phyloP scores from a whole-genome alignment of 2,113 vertebrate genomes.

The Benthochromis sp. region DNA sequence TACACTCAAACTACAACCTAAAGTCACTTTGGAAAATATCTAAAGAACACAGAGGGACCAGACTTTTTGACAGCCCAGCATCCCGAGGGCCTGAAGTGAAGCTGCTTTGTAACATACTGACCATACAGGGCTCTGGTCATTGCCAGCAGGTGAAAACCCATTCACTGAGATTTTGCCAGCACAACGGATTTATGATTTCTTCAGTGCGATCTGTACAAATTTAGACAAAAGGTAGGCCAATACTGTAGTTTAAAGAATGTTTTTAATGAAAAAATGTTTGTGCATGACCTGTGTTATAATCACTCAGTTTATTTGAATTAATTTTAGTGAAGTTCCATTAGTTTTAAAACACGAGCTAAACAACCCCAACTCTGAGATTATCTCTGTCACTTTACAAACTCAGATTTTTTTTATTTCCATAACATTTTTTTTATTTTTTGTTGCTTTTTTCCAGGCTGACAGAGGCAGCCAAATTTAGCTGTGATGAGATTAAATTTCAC shows the following conservation, averaged over 20 bases:
- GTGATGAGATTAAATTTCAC: slow-evolving; percentile 55
- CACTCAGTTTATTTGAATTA: neutral
- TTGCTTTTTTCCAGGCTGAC: neutral
- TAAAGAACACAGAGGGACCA: neutral
- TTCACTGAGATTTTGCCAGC: neutral
- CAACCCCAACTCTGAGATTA: neutral
- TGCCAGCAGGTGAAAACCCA: slow-evolving; percentile 2
- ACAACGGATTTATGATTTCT: neutral
- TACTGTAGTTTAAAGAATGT: neutral
- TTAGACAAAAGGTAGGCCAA: slow-evolving; percentile 10
- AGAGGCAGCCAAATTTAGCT: slow-evolving; percentile 47
- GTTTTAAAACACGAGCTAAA: neutral
- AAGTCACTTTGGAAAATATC: slow-evolving; percentile 20
- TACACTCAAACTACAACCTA: neutral
- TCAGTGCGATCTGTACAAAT: neutral
- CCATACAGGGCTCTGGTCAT: neutral
- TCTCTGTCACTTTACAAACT: neutral
- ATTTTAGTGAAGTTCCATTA: neutral
- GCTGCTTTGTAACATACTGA: neutral
- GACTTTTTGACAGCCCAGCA: neutral
- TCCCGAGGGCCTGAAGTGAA: neutral
- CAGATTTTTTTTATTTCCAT: neutral
- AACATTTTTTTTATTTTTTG: neutral
- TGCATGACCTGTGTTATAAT: neutral
- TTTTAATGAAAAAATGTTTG: neutral